Base-by-base conservation (phyloP, 1,140 invertebrate species). In the Triops longicaudatus region DNA sequence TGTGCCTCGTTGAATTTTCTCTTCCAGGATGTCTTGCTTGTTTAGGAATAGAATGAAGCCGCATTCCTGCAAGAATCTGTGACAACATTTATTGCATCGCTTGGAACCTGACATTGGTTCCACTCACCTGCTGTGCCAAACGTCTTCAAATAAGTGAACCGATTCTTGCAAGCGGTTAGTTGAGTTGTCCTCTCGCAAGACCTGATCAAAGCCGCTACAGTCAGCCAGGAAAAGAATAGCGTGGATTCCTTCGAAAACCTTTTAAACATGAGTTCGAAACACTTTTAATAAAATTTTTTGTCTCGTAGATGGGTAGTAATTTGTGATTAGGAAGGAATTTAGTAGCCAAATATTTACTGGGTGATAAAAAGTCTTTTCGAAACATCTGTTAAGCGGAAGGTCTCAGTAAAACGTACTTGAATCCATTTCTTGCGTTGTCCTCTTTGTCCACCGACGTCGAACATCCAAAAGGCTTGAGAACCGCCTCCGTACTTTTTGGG, bases 361-460 rank as follows among this genome's bases (percentile, higher is more conserved):
- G 2, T 3, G 71, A 72, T 6, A 6, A 9, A 73, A 17, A 73
- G 11, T 22, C 3, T 22, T 22, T 73, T 31, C 27, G 17, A 5
- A 28, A 27, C 26, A 75, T 31, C 22, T 43, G 44, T 41, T 26
- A 22, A 11, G 12, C 44, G 37, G 1, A 27, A 28, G n/a, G 26
- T 28, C 37, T 17, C 1, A 31, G 11, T 75, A 22, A 73, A 31
- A 73, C 76, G 81, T 80, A 90, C 89, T 82, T 92, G 90, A 79
- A 93, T 93, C 93, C 92, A 94, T 83, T 93, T 93, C 80, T 90
- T 91, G 28, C 93, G 84, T 82, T 94, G 91, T 12, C 92, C 92
- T 78, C 91, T 84, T 83, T 95, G 93, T 0, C 93, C 93, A 0
- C 91, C 91, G 1, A 92, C 91, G 80, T 92, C 91, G 80, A 89